Evolutionary conservation across 2,888 invertebrate species (phyloP).

Genomic region (Odontocerum albicorne): DNA sequence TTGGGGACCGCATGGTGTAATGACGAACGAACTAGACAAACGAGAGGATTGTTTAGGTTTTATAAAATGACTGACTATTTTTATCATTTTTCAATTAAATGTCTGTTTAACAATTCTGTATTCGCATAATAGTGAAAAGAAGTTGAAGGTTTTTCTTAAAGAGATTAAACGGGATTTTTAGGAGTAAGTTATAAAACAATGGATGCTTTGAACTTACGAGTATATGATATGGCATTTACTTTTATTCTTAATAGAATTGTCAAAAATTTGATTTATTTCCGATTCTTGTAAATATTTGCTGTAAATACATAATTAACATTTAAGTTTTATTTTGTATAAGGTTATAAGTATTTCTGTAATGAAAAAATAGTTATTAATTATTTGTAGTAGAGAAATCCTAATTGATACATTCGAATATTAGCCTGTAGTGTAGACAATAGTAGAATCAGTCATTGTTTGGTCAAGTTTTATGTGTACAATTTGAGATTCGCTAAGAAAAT

Average conservation of each 20-base stretch:
- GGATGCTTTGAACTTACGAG: background rate
- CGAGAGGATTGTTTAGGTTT: constrained; percentile 19
- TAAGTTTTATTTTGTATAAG: background rate
- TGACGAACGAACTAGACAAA: constrained; percentile 22
- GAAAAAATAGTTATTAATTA: constrained; percentile 2
- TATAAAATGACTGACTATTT: constrained; percentile 33
- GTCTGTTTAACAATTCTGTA: constrained; percentile 2
- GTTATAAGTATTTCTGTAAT: background rate
- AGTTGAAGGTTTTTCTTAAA: constrained; percentile 1
- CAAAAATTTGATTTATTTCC: background rate
- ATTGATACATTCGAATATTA: constrained; percentile 37
- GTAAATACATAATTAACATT: constrained; percentile 7
- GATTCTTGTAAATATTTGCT: constrained; percentile 9
- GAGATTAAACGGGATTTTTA: constrained; percentile 2
- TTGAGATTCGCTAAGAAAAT: too few relatives aligned
- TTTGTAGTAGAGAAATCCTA: constrained; percentile 33
- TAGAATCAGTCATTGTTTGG: constrained; percentile 26
- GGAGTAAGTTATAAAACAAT: background rate
- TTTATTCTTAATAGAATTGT: constrained; percentile 6
- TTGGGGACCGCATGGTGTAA: constrained; percentile 1
- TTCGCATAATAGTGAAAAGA: constrained; percentile 12
- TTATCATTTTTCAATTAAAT: constrained; percentile 1
- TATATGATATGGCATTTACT: constrained; percentile 10
- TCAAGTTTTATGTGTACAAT: too few relatives aligned
- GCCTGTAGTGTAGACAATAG: constrained; percentile 34